Conservation (phyloP, 2,888 invertebrate species). For the Dasypolia templi region DNA sequence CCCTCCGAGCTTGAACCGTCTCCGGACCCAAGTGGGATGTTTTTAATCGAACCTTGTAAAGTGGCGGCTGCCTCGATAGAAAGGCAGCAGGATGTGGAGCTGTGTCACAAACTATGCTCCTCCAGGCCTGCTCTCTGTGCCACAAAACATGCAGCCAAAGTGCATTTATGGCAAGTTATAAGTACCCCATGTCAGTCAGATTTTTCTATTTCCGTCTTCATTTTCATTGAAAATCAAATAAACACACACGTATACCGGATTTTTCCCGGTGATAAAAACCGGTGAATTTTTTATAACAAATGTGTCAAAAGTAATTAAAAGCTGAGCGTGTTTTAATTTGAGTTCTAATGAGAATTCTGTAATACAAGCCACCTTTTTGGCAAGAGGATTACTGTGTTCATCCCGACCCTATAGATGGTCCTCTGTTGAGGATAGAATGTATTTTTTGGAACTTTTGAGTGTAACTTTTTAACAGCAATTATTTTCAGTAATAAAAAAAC, state of each 20-base stretch:
- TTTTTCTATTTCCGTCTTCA: background rate
- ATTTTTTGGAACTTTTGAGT: too few relatives aligned
- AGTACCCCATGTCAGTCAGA: background rate
- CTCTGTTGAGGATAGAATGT: background rate
- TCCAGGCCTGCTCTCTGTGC: too few relatives aligned
- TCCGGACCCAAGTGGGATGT: too few relatives aligned
- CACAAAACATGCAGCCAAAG: background rate
- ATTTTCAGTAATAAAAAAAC: too few relatives aligned
- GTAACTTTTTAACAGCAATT: too few relatives aligned
- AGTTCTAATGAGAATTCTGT: conserved; percentile 51
- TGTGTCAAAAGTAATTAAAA: conserved; percentile 50
- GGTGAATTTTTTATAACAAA: conserved; percentile 45
- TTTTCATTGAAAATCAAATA: conserved; percentile 1
- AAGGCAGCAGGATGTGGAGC: background rate
- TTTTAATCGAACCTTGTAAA: background rate
- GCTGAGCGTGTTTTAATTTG: conserved; percentile 48
- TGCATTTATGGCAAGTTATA: background rate
- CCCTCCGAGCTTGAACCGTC: background rate
- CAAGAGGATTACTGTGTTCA: conserved; percentile 29
- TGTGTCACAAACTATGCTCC: background rate
- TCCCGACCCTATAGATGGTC: background rate
- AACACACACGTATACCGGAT: background rate
- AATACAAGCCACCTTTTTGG: conserved; percentile 50
- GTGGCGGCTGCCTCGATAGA: too few relatives aligned
- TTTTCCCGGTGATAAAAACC: conserved; percentile 6